Conservation (phyloP, 2,797 vertebrate species). For the Alcedo atthis region DNA sequence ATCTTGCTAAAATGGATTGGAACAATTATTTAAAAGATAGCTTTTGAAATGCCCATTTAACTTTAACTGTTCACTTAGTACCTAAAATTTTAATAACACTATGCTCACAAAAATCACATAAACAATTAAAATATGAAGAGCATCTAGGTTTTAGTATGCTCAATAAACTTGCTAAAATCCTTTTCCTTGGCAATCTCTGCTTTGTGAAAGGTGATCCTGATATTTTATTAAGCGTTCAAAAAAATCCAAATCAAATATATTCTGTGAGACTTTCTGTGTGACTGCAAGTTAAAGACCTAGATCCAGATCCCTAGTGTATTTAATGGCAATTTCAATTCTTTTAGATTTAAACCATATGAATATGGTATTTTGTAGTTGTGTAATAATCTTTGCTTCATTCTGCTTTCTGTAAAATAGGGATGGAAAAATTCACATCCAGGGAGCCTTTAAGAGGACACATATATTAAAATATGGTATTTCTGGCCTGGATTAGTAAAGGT, state of each 20-base stretch:
- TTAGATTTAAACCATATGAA: neutral
- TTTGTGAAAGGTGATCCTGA: neutral
- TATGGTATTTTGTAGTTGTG: neutral
- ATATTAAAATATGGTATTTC: neutral
- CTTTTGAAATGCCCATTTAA: slow-evolving; percentile 1
- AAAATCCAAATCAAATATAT: neutral
- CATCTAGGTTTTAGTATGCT: neutral
- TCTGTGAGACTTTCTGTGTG: neutral
- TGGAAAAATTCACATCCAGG: neutral
- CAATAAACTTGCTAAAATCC: neutral
- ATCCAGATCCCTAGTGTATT: neutral
- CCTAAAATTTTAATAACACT: neutral
- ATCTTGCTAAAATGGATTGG: neutral
- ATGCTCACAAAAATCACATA: neutral
- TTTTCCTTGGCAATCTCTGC: neutral
- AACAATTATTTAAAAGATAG: slow-evolving; percentile 15
- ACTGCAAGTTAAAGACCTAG: neutral
- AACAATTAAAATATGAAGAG: neutral
- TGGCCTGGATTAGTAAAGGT: neutral
- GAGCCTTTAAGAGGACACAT: neutral
- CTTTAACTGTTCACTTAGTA: neutral
- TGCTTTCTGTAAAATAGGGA: neutral
- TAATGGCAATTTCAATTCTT: slow-evolving; percentile 11
- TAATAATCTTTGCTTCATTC: neutral
- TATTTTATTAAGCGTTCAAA: neutral